Percentiles rank a stretch among this genome's conserved stretches.
Evolutionary conservation across 1,140 invertebrate species (phyloP).

Genomic region (Globodera ellingtonae): DNA sequence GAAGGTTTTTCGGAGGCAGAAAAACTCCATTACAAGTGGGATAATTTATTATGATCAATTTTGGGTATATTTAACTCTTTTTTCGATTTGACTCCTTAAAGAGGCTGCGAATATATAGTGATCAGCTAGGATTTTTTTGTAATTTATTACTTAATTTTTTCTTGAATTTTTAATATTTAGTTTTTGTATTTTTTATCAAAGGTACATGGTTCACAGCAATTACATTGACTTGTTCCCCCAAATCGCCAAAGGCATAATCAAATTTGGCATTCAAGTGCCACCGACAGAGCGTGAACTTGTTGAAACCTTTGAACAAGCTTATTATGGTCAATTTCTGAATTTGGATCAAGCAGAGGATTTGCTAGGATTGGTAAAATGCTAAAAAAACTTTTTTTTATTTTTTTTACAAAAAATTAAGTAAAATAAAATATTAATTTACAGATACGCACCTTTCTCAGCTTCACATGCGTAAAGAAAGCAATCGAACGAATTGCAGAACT

Average conservation of each 20-base stretch:
- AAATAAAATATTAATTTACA: neutral
- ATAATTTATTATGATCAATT: neutral
- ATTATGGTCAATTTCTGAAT: slow-evolving; percentile 26
- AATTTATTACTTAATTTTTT: no score
- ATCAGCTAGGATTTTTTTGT: no score
- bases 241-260: slow-evolving; percentile 14
- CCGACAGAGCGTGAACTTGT: slow-evolving; percentile 14
- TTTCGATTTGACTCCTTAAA: no score
- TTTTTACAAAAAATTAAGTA: neutral
- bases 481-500: slow-evolving; percentile 15
- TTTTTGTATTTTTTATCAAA: neutral
- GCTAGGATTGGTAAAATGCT: neutral
- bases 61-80: neutral
- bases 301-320: slow-evolving; percentile 12
- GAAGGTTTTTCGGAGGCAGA: slow-evolving; percentile 18
- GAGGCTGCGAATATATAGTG: no score
- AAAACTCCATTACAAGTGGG: slow-evolving; percentile 18
- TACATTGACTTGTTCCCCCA: slow-evolving; percentile 23
- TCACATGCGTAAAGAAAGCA: slow-evolving; percentile 20
- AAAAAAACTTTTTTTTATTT: neutral
- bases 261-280: slow-evolving; percentile 19
- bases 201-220: slow-evolving; percentile 27
- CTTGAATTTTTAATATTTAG: no score
- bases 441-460: slow-evolving; percentile 16
- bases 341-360: neutral